Evolutionary conservation across 2,113 vertebrate species (phyloP), one percentile per base, ranked within the genome.

Genomic region (Ptilorrhoa leucosticta): DNA sequence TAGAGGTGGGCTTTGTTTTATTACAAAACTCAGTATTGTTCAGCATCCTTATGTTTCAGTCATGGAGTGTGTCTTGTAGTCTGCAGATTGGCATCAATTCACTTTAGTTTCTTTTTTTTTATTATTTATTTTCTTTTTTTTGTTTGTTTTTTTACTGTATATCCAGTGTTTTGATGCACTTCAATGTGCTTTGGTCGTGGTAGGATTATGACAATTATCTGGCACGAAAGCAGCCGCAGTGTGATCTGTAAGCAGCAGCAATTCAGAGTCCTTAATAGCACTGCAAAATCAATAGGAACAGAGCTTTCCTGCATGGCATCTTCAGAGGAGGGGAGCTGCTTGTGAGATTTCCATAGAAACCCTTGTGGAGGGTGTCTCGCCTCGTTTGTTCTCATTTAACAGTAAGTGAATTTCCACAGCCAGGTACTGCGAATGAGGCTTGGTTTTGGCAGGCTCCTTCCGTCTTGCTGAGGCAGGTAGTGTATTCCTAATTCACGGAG

Each of bases 311-410:
- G 75, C 70, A 11, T 42, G 83, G 69, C 30, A 2, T 45, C 86
- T 96, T 93, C 88, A 82, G 83, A 56, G 15, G 9, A 50, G 63
- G 87, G 50, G 82, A 93, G 57, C 68, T 91, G 89, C 68, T 57
- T 81, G 90, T 77, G 69, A 60, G 77, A 94, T 98, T 97, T 77
- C 97, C 91, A 96, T 95, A 95, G 95, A 91, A 97, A 97, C 90
- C 60, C 44, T 15, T 11, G 42, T 84, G 89, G 69, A 86, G 54
- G 71, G 77, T 82, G 86, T 89, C 76, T 91, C 0, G 5, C 69
- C 77, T 87, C 78, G 69, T 90, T 94, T 96, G 39, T 90, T 70
- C 91, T 80, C 84, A 58, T 95, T 64, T 90, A 97, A 90, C 96
- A 94, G 50, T 61, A 53, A 90, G 58, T 66, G 63, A 42, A 89